Base-by-base conservation (phyloP, 2,113 vertebrate species). In the Spea multiplicata region DNA sequence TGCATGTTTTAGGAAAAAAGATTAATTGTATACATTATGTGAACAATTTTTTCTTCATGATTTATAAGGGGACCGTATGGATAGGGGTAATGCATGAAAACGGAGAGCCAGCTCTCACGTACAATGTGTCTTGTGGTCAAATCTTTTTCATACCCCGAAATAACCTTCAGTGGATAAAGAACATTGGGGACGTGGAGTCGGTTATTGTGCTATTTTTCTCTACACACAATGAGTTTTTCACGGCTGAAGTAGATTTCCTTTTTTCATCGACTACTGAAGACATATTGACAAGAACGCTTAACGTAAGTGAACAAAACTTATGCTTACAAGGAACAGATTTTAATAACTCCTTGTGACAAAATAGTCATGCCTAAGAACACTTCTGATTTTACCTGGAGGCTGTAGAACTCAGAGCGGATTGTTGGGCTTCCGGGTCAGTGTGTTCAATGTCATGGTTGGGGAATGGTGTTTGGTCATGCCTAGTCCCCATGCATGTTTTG, bases 101-200 rank as follows among this genome's bases (percentile, higher is more conserved):
- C 4, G 10, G 44, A 6, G 8, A 70, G 17, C 47, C 47, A 8
- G 48, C 47, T n/a, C 3, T 70, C 12, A 70, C 48, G 8, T 70
- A 50, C 47, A 70, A 9, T 16, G 48, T 70, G 6, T 50, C 46
- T 5, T 70, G 46, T 8, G 67, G 67, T 8, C 67, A 70, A 9
- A 44, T 70, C 5, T 70, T 70, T 9, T 70, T 70, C 48, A 16
- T 70, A 5, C 67, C 67, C 13, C 49, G 67, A 45, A 48, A 17
- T 17, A 70, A 44, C n/a, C 13, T 70, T 47, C 67, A 70, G 0
- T 70, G 67, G 67, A 49, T 70, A 70, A 49, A 70, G 67, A 70
- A 70, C 50, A 16, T 70, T 8, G 67, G 67, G 6, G 14, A 12
- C n/a, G 46, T n/a, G 50, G 47, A 70, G 5, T 46, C 67, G 3